phyloP scores from a whole-genome alignment of 2,888 invertebrate species.

The Drosophila anomalata region DNA sequence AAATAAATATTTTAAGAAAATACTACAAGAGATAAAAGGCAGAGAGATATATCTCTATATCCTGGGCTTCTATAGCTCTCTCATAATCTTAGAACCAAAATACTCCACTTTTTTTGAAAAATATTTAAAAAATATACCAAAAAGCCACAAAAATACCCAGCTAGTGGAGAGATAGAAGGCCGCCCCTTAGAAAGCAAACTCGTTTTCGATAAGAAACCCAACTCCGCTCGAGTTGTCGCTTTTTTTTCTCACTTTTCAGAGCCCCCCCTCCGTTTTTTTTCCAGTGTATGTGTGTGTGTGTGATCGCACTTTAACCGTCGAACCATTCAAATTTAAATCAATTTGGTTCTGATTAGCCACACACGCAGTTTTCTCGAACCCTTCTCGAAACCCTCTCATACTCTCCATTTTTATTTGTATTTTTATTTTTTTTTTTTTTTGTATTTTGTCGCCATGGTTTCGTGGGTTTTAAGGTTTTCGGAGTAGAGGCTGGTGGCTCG shows the following conservation, averaged over 20 bases:
- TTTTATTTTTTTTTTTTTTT: constrained; percentile 9
- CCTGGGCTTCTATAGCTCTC: too few relatives aligned
- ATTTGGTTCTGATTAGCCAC: constrained; percentile 81
- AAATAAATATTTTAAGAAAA: too few relatives aligned
- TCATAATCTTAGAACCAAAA: too few relatives aligned
- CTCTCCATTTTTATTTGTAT: too few relatives aligned
- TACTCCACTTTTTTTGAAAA: too few relatives aligned
- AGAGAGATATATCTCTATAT: too few relatives aligned
- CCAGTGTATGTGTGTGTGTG: not conserved
- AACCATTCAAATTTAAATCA: constrained; percentile 79
- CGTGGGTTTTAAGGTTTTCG: constrained; percentile 7
- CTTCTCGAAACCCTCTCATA: not conserved
- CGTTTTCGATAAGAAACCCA: constrained; percentile 15
- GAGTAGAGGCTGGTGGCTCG: constrained; percentile 18
- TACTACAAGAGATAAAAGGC: too few relatives aligned
- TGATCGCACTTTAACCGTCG: constrained; percentile 65
- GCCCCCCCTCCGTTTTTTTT: constrained; percentile 1
- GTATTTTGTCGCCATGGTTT: constrained; percentile 48
- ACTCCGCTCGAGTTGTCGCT: constrained; percentile 35
- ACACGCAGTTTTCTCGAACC: constrained; percentile 65
- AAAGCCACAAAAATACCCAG: too few relatives aligned
- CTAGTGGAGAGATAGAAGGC: not conserved
- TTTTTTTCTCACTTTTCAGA: constrained; percentile 56
- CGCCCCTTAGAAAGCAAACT: not conserved
- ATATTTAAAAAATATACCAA: too few relatives aligned